Evolutionary conservation across 2,113 vertebrate species (phyloP).

Genomic region (Lampris incognitus): DNA sequence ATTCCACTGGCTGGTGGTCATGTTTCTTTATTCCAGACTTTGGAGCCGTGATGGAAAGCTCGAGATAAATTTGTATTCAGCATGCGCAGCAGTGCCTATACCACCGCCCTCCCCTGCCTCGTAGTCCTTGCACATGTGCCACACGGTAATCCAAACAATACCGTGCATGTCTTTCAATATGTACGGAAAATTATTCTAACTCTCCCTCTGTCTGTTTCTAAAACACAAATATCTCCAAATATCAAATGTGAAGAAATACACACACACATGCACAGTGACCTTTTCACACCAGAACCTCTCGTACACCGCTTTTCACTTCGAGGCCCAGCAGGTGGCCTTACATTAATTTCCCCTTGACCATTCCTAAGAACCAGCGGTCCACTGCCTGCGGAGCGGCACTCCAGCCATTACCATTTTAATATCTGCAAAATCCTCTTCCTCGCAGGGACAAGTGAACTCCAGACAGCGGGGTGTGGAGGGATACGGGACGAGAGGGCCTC

Average conservation of each 20-base stretch:
- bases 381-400: constrained; percentile 46
- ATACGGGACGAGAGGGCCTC: constrained; percentile 9
- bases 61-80: background rate
- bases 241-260: background rate
- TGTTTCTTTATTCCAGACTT: background rate
- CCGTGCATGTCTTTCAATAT: background rate
- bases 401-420: constrained; percentile 66
- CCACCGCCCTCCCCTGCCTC: too few relatives aligned
- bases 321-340: constrained; percentile 62
- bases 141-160: too few relatives aligned
- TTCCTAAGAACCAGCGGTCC: constrained; percentile 50
- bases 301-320: constrained; percentile 42
- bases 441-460: constrained; percentile 1
- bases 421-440: constrained; percentile 50
- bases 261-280: background rate
- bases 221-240: too few relatives aligned
- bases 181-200: background rate
- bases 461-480: constrained; percentile 16
- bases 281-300: constrained; percentile 3
- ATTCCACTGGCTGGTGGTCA: background rate
- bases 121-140: constrained; percentile 15
- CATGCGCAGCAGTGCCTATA: too few relatives aligned
- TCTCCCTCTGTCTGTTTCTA: background rate
- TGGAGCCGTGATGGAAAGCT: background rate
- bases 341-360: constrained; percentile 49